Conservation (phyloP, 2,113 vertebrate genomes). For the Chascanopsetta lugubris region DNA sequence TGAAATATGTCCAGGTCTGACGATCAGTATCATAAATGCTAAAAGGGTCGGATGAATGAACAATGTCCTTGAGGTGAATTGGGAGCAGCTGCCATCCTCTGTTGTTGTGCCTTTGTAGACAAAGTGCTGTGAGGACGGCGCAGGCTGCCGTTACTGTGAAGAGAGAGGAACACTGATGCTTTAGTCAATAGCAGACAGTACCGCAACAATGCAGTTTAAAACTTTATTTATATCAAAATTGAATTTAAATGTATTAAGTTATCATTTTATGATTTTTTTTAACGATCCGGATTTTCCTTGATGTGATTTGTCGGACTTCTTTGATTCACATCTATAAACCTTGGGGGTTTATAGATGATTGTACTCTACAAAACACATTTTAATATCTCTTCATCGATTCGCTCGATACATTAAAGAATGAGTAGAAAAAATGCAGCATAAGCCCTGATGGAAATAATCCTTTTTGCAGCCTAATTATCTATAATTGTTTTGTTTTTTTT, state of each 20-base stretch:
- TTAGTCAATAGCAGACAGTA: slow-evolving; percentile 26
- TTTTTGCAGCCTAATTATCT: too few relatives aligned
- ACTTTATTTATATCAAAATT: background rate
- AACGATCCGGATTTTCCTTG: too few relatives aligned
- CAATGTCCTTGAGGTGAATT: slow-evolving; percentile 47
- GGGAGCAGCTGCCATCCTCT: slow-evolving; percentile 33
- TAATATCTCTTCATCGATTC: background rate
- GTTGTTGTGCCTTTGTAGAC: slow-evolving; percentile 34
- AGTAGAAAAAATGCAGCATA: too few relatives aligned
- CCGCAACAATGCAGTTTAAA: background rate
- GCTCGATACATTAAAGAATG: too few relatives aligned
- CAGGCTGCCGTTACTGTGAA: slow-evolving; percentile 31
- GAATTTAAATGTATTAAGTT: background rate
- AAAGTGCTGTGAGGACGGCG: slow-evolving; percentile 31
- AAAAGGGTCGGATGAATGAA: background rate
- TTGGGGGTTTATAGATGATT: background rate
- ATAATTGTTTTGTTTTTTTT: too few relatives aligned
- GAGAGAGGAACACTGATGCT: slow-evolving; percentile 21
- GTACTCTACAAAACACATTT: background rate
- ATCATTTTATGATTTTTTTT: background rate
- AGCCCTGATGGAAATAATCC: too few relatives aligned
- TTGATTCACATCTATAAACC: too few relatives aligned
- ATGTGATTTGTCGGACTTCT: too few relatives aligned
- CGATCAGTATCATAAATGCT: slow-evolving; percentile 15
- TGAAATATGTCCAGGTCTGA: slow-evolving; percentile 5